Conservation (phyloP, 2,797 vertebrate species). For the Pogoniulus pusillus region DNA sequence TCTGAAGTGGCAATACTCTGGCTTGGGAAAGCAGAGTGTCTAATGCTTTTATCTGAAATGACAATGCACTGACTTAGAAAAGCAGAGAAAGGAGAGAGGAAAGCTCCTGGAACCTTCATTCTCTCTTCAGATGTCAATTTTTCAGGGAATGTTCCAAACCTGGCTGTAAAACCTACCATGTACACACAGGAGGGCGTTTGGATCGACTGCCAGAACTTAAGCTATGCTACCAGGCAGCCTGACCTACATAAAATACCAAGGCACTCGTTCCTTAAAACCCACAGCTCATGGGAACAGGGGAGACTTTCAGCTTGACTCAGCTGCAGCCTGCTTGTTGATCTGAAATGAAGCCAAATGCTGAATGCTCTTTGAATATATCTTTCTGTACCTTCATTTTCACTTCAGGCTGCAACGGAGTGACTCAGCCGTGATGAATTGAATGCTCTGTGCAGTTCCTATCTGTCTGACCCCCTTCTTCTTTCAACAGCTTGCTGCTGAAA, state of each 20-base stretch:
- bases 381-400: constrained; percentile 12
- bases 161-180: neutral
- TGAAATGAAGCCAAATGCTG: neutral
- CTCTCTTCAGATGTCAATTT: neutral
- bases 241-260: constrained; percentile 22
- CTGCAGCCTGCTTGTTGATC: neutral
- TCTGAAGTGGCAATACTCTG: no score
- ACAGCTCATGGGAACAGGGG: neutral
- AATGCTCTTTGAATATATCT: neutral
- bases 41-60: neutral
- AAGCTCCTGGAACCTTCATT: neutral
- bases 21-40: no score
- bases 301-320: neutral
- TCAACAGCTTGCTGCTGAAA: neutral
- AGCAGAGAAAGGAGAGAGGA: neutral
- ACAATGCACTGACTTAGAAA: neutral
- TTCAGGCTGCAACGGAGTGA: neutral
- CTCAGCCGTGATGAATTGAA: neutral
- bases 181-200: neutral
- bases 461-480: neutral
- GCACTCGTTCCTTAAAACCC: neutral
- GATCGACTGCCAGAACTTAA: constrained; percentile 19
- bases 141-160: constrained; percentile 5
- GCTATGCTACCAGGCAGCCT: constrained; percentile 8
- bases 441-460: neutral